A percentile compares a stretch with the other conserved stretches of the same genome.
These are phyloP conservation scores for Thinocorus orbignyianus DNA, from an alignment of 2,113 vertebrate species.

Conservation along the genomic window DNA sequence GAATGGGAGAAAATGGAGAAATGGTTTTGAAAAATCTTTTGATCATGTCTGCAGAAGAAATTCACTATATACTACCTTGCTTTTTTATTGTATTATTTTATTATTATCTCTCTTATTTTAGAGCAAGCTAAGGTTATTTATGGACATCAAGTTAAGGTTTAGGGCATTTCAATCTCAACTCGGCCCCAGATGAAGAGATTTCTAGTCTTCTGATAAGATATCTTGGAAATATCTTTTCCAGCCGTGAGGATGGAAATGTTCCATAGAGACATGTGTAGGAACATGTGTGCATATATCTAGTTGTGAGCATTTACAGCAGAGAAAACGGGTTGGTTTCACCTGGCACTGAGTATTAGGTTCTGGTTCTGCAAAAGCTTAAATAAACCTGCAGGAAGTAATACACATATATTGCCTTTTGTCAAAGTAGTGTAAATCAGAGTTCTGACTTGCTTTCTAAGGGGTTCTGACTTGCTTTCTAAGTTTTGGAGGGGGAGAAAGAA, in stretches of 20 bases:
- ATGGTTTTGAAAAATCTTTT: background rate
- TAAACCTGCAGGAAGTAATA: background rate
- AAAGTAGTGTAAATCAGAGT: background rate
- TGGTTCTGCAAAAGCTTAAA: background rate
- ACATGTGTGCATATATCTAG: background rate
- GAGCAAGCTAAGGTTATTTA: background rate
- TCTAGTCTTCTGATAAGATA: background rate
- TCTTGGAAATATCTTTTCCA: background rate
- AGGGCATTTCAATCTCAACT: background rate
- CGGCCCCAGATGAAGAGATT: background rate
- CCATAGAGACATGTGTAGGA: background rate
- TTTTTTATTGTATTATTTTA: background rate
- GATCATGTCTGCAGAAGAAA: background rate
- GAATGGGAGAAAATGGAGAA: background rate
- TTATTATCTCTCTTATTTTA: background rate
- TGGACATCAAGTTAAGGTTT: background rate
- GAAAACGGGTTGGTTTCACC: background rate
- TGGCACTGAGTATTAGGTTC: background rate
- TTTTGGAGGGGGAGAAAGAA: background rate
- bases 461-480: background rate
- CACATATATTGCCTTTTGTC: background rate
- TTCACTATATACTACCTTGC: too few species aligned
- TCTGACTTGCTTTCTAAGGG: background rate
- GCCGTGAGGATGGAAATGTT: background rate
- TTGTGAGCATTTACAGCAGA: background rate